These are phyloP conservation scores for Yponomeuta malinellus DNA, from an alignment of 2,888 invertebrate genomes.

Conservation along the genomic window DNA sequence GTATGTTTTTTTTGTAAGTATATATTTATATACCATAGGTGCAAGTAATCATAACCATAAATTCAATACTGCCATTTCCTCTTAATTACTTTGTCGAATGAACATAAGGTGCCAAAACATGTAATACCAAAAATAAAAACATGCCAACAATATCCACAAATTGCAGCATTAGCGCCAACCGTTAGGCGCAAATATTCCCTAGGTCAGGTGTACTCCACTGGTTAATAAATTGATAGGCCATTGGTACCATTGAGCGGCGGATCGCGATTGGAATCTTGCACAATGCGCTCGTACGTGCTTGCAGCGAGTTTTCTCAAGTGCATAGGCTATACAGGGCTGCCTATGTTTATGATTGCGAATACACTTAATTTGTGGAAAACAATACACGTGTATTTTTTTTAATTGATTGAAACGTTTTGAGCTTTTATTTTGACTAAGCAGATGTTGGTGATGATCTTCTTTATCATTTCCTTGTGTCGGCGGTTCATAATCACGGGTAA, in stretches of 20 bases:
- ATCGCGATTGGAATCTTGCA: conserved; percentile 19
- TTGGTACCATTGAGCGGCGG: conserved; percentile 13
- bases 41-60: too few species aligned
- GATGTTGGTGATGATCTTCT: too few species aligned
- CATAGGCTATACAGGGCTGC: conserved; percentile 14
- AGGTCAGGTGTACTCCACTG: conserved; percentile 14
- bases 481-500: too few species aligned
- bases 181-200: neutral
- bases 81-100: neutral
- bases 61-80: too few species aligned
- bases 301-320: conserved; percentile 17
- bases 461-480: too few species aligned
- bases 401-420: too few species aligned
- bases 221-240: conserved; percentile 20
- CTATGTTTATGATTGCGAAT: neutral
- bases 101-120: neutral
- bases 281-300: conserved; percentile 20
- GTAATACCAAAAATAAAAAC: neutral
- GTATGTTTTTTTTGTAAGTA: too few species aligned
- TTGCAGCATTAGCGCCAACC: neutral
- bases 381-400: too few species aligned
- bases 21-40: too few species aligned
- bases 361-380: neutral
- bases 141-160: neutral
- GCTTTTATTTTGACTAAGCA: too few species aligned